Base-by-base conservation (phyloP, 2,888 invertebrate genomes). In the Drosophila pegasa region DNA sequence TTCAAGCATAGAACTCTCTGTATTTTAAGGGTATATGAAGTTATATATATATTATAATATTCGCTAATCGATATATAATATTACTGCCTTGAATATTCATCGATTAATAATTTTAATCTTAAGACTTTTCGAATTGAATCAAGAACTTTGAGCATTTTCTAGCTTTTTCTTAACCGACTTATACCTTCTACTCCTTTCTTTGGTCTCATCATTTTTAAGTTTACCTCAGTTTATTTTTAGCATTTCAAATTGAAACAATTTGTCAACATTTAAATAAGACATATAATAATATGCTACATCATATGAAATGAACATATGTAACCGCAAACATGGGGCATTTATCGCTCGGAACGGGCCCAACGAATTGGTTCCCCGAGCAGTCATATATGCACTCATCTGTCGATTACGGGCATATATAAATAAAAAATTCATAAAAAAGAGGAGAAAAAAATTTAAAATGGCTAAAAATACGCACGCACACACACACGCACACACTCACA, bases 381-480 rank as follows among this genome's bases (percentile, higher is more conserved):
- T 61, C 68, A 56, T 76, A 68, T 80, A 68, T 80, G 86, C 63
- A 71, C 77, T 83, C 78, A 83, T 66, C 63, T 68, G 67, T 35
- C 71, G 68, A 75, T 85, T 75, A 68, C 71, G 48, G 54, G 20
- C 45, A 67, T 55, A 59, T 69, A 76, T 69, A 58, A 71, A 75
- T 82, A 70, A 78, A 80, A 84, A 65, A 79, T 79, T 65, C 70
- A 80, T 78, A 64, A 68, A 67, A 58, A 29, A 7, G 31, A 25
- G 14, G 38, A 25, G 37, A 41, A 45, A 27, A 31, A 29, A 50
- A 56, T 45, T 71, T 58, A 20, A 58, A 79, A 54, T 55, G 66
- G 37, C 66, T 77, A 67, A 76, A 80, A 72, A 76, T 71, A 71
- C 40, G 45, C 52, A 35, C 54, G 35, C 25, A 51, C 27, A 54